Conservation (phyloP, 2,888 invertebrate species). For the Aphrophora alni region DNA sequence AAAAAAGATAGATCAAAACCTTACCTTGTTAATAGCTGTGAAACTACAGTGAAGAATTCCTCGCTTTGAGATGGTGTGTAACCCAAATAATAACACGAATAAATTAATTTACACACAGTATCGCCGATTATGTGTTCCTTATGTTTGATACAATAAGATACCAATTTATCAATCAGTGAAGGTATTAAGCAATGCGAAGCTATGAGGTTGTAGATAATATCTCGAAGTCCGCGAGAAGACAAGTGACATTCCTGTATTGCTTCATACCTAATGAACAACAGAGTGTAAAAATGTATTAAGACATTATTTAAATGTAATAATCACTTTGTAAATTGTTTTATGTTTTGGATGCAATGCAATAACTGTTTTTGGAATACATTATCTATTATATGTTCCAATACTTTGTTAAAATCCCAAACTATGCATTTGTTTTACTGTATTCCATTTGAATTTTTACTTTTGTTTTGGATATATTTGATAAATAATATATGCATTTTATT, state of each 20-base stretch:
- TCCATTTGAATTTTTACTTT: no score
- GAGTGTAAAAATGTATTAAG: no score
- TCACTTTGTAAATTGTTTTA: no score
- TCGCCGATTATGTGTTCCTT: not conserved
- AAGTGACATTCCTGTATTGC: not conserved
- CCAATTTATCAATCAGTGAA: conserved; percentile 8
- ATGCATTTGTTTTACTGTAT: no score
- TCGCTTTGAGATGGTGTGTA: not conserved
- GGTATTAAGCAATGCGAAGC: not conserved
- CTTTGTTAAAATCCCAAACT: no score
- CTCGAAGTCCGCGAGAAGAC: conserved; percentile 20
- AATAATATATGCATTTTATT: no score
- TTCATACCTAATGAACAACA: not conserved
- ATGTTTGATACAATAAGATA: conserved; percentile 15
- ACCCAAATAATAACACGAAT: conserved; percentile 23
- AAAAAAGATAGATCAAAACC: no score
- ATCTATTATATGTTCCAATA: no score
- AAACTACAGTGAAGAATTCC: not conserved
- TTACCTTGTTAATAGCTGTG: conserved; percentile 21
- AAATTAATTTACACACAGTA: conserved; percentile 14
- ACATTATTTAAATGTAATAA: no score
- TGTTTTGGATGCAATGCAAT: no score
- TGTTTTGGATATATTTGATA: no score
- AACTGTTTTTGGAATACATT: no score
- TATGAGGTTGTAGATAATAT: conserved; percentile 23